Conservation (phyloP, 2,113 vertebrate species). For the Fregetta grallaria region DNA sequence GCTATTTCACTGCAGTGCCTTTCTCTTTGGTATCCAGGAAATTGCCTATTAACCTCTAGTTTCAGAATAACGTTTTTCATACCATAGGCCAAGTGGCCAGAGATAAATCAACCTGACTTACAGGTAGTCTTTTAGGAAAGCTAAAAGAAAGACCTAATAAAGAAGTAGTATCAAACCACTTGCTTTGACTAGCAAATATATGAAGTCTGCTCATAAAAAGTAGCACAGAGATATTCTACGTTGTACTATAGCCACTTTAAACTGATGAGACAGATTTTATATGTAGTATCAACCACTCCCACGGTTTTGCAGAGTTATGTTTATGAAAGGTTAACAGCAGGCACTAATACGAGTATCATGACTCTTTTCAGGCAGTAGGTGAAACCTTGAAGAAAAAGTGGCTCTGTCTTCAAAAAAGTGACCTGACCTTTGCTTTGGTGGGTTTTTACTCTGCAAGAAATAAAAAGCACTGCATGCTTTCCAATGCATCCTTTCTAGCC, state of each 20-base stretch:
- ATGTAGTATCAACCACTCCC: background rate
- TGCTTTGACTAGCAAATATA: background rate
- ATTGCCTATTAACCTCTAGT: background rate
- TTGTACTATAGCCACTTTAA: background rate
- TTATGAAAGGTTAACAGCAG: slow-evolving; percentile 33
- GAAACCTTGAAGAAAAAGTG: slow-evolving; percentile 89
- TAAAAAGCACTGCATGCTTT: slow-evolving; percentile 82
- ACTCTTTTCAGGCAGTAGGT: slow-evolving; percentile 88
- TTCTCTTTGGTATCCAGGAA: background rate
- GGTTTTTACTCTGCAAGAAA: slow-evolving; percentile 81
- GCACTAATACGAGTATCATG: slow-evolving; percentile 80
- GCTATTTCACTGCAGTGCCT: background rate
- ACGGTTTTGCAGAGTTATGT: slow-evolving; percentile 37
- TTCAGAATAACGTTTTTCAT: background rate
- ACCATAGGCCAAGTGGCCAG: background rate
- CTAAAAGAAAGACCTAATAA: background rate
- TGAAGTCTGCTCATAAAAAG: background rate
- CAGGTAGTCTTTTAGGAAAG: background rate
- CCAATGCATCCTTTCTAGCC: slow-evolving; percentile 74
- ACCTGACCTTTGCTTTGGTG: slow-evolving; percentile 87
- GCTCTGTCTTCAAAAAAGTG: slow-evolving; percentile 87
- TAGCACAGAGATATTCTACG: background rate
- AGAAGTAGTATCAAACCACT: background rate
- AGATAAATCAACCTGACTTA: background rate
- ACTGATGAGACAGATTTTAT: background rate